Evolutionary conservation across 1,140 invertebrate genomes (phyloP), one percentile per base, ranked within the genome.

Genomic region (Heterodera schachtii): DNA sequence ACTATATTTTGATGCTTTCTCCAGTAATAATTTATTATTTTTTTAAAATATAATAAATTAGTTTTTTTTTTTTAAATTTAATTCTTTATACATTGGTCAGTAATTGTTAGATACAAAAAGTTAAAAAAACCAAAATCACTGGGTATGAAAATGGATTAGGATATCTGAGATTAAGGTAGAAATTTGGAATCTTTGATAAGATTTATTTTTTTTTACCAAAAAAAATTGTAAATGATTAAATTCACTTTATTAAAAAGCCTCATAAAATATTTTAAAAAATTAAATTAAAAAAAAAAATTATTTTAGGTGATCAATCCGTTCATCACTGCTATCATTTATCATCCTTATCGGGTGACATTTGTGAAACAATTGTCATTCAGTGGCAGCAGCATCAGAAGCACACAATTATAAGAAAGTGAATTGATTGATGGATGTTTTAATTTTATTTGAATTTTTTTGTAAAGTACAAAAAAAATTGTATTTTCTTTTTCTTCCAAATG

Each of bases 251-350:
- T 2, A 11, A 11, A 5, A 16, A 52, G 52, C 1, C 31, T 31
- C 19, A 1, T 16, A 60, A 60, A 60, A 60, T 75, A 43, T 7
- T 47, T 31, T 11, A 9, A 52, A 5, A 75, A 47, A 46, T 49
- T 7, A 52, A 52, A 41, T 75, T 6, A 49, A 19, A 6, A 41
- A 16, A 19, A 44, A 44, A 49, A 75, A 19, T 52, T 44, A 19
- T 57, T 78, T 13, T 44, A 78, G 77, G 70, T 78, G 5, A 41
- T 78, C 31, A 78, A 78, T 46, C 77, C 77, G 43, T 78, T 66
- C 47, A 78, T 78, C 44, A 78, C 77, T 4, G 77, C 77, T 9
- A 69, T 69, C 70, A 78, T 78, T 78, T 78, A 78, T 47, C 77
- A 78, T 69, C 77, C 77, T 21, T 78, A 78, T 46, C 64, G 77